Conservation (phyloP, 1,140 invertebrate species). For the Cydia strobilella region DNA sequence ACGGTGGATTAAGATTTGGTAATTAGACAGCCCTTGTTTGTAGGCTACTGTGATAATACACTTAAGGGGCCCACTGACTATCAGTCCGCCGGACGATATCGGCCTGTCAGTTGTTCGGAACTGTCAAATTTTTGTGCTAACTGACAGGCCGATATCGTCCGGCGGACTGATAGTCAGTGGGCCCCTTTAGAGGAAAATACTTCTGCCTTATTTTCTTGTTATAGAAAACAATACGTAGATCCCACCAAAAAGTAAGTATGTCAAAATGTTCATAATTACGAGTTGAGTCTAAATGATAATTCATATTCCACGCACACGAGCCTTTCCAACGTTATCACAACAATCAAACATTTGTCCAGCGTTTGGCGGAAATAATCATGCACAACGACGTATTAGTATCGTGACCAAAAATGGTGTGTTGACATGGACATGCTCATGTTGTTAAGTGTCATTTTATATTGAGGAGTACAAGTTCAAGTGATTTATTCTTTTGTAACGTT, state of each 20-base stretch:
- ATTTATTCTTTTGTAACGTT: not conserved
- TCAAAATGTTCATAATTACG: not conserved
- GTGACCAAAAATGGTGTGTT: conserved; percentile 20
- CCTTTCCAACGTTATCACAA: conserved; percentile 9
- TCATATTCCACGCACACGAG: not conserved
- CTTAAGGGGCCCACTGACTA: no score
- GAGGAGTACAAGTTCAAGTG: not conserved
- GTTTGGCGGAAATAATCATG: conserved; percentile 17
- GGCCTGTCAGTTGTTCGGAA: no score
- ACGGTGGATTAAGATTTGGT: no score
- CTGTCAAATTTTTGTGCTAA: no score
- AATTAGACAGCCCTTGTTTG: no score
- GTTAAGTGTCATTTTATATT: not conserved
- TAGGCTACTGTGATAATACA: no score
- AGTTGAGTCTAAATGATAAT: not conserved
- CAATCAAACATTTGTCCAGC: conserved; percentile 29
- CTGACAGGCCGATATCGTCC: no score
- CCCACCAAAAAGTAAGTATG: not conserved
- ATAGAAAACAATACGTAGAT: not conserved
- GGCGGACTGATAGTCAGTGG: no score
- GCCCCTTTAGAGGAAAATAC: no score
- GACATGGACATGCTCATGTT: not conserved
- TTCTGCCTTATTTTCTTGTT: no score
- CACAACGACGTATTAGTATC: not conserved
- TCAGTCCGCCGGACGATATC: no score